Base-by-base conservation (phyloP, 2,113 vertebrate species). In the Gulo gulo region DNA sequence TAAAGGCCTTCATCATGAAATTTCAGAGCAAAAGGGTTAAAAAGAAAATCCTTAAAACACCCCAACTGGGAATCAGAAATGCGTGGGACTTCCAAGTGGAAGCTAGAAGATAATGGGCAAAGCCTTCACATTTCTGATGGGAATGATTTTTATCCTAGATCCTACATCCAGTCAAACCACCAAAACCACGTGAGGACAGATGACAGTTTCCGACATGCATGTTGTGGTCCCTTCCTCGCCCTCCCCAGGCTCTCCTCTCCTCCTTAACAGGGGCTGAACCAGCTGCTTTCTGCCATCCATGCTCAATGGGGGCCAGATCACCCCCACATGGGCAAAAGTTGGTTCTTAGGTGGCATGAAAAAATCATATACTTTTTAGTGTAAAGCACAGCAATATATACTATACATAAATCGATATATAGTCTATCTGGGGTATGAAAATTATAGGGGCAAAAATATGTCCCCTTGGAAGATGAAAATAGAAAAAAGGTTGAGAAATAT, bases 191-290 rank as follows among this genome's bases (percentile, higher is more conserved):
- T 74, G 36, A 50, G 52, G 50, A 3, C 6, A 7, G 45, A 93
- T 74, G 73, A 31, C 45, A 6, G 4, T 36, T 63, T 18, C 45
- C 24, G 16, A 31, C 24, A 2, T 0, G 1, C 47, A 14, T 3
- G 24, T 11, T 21, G 63, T 2, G 3, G n/a, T 7, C 20, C 20
- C 11, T n/a, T 4, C 67, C 29, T 24, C 6, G 1, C 31, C 21
- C 36, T 65, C 15, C 39, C 45, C 0, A 31, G 13, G 36, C 21
- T 20, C 42, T n/a, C 20, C 20, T 26, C 18, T 2, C 10, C 15
- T 6, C 12, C 21, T 10, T 34, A 14, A 8, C 7, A 61, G 0
- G 15, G 10, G 61, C n/a, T 67, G 34, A 29, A 2, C 21, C 20
- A 29, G n/a, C 81, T 65, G 8, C 45, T 26, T 63, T 63, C 67